Base-by-base conservation (phyloP, 2,888 invertebrate species). In the Latheticus oryzae region DNA sequence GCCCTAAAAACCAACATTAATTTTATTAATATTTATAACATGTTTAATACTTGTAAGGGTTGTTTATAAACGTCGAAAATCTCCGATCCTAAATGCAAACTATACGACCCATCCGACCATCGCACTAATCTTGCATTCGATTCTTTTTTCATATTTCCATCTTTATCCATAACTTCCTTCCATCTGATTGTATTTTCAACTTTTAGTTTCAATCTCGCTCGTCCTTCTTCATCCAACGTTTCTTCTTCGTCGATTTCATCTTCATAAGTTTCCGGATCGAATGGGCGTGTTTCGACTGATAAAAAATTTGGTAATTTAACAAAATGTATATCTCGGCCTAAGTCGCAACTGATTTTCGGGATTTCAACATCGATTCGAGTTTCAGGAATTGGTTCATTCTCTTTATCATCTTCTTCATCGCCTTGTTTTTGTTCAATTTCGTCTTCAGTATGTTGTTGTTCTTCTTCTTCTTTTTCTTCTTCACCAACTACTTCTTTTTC, bases 221-320 rank as follows among this genome's bases (percentile, higher is more conserved):
- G 84, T 71, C 98, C 99, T 81, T 99, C 99, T 73, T 99, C 98
- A 74, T 99, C 98, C 67, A 97, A 80, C 0, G 95, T 94, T 77
- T 97, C 97, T 76, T 98, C 97, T 69, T 99, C 98, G 74, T 99
- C 98, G 64, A 97, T 94, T 81, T 99, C 99, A 79, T 98, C 97
- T 76, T 99, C 98, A 76, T 98, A 99, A 0, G 94, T 93, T 59
- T 88, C 90, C 0, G 90, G 88, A 75, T 98, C 97, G 74, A 97
- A 99, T 0, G 98, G 98, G 62, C 97, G 83, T 0, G 97, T 97
- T 78, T 98, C 98, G 26, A 99, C 96, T 0, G 97, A 97, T 72
- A 99, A 85, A 79, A 99, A 99, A 80, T 99, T 99, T 1, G 99
- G 99, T 55, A 99, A 80, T 76, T 98, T 97, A 0, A 98, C 95